phyloP scores from a whole-genome alignment of 1,140 invertebrate species.

The Aphelinus atriplicis region DNA sequence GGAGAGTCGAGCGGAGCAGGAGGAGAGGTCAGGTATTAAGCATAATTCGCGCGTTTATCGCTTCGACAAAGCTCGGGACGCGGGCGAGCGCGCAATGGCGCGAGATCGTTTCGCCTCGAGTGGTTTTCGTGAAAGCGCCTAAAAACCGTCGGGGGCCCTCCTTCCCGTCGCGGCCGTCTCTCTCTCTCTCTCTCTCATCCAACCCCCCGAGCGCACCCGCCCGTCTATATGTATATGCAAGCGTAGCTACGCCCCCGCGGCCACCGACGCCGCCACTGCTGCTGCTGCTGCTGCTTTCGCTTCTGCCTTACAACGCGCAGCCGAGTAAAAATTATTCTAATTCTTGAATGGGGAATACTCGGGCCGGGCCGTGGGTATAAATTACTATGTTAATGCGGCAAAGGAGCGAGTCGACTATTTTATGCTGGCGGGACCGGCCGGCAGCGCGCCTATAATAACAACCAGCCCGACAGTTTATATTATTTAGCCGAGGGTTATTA shows the following conservation, averaged over 20 bases:
- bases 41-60: conserved; percentile 58
- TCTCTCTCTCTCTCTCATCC: neutral
- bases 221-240: neutral
- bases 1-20: neutral
- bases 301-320: neutral
- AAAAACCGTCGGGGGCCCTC: conserved; percentile 19
- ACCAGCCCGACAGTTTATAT: conserved; percentile 7
- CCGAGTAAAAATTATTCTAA: conserved; percentile 40
- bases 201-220: neutral
- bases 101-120: conserved; percentile 37
- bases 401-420: conserved; percentile 8
- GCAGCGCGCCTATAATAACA: neutral
- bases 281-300: neutral
- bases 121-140: conserved; percentile 43
- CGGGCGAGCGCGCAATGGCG: conserved; percentile 18
- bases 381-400: conserved; percentile 39
- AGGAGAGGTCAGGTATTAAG: conserved; percentile 43
- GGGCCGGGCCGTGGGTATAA: conserved; percentile 2
- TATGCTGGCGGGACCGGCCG: neutral
- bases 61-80: conserved; percentile 39
- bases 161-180: neutral
- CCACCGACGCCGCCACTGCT: neutral
- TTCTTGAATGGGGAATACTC: conserved; percentile 25
- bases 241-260: too few species aligned
- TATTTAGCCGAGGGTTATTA: conserved; percentile 29